A percentile compares a stretch with the other conserved stretches of the same genome.
phyloP scores from a whole-genome alignment of 2,797 vertebrate genomes.

The Borostomias antarcticus region DNA sequence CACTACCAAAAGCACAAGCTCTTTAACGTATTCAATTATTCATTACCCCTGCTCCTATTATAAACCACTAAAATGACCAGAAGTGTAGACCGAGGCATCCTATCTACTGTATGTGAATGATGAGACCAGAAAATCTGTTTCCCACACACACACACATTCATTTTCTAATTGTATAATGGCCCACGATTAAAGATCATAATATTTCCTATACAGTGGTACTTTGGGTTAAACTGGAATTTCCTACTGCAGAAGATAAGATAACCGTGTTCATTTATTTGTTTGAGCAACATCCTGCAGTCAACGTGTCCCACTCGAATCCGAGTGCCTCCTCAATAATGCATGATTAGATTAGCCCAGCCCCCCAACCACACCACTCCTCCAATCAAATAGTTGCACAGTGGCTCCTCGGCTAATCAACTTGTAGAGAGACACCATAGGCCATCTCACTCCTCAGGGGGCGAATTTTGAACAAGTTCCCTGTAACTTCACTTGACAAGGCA shows the following conservation, averaged over 20 bases:
- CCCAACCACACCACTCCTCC: constrained; percentile 9
- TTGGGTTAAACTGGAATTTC: background rate
- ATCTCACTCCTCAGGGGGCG: constrained; percentile 24
- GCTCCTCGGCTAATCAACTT: constrained; percentile 33
- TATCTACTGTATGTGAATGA: too few relatives aligned
- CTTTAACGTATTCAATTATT: too few relatives aligned
- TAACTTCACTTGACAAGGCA: constrained; percentile 58
- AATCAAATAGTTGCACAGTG: constrained; percentile 17
- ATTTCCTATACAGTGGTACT: background rate
- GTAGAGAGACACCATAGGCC: constrained; percentile 30
- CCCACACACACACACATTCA: too few relatives aligned
- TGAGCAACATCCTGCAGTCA: background rate
- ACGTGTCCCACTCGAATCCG: constrained; percentile 14
- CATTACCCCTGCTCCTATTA: too few relatives aligned
- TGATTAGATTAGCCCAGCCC: constrained; percentile 8
- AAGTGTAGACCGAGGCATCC: too few relatives aligned
- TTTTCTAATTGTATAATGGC: too few relatives aligned
- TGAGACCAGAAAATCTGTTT: too few relatives aligned
- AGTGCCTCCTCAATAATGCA: constrained; percentile 8
- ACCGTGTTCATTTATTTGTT: constrained; percentile 4
- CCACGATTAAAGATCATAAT: background rate
- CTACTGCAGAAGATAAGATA: background rate
- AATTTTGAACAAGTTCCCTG: constrained; percentile 38
- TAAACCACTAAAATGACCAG: too few relatives aligned
- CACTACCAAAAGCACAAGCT: too few relatives aligned